phyloP scores from a whole-genome alignment of 2,888 invertebrate genomes.

The Dynastes maya region DNA sequence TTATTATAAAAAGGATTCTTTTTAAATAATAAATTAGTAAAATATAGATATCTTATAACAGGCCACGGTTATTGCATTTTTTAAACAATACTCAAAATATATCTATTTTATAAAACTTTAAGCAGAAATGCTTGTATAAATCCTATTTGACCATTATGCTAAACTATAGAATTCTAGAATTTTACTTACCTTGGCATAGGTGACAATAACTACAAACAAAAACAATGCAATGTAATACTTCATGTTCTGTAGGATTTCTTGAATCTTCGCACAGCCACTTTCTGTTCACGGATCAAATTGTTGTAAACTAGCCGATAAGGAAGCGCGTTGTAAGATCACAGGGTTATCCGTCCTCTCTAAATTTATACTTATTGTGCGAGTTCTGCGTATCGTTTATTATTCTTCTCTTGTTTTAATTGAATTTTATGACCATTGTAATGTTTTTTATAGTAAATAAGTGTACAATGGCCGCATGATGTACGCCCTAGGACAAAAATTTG shows the following conservation, averaged over 20 bases:
- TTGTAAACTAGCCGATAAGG: constrained; percentile 39
- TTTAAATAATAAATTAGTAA: no score
- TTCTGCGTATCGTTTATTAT: constrained; percentile 26
- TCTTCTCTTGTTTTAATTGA: constrained; percentile 15
- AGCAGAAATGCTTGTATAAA: no score
- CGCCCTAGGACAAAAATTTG: no score
- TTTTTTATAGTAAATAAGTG: not conserved
- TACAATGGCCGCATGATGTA: no score
- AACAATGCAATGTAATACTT: constrained; percentile 41
- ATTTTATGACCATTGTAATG: not conserved
- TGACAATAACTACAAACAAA: constrained; percentile 31
- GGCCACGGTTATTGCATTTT: no score
- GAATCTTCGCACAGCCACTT: constrained; percentile 18
- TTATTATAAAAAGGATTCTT: no score
- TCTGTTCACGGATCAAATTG: constrained; percentile 25
- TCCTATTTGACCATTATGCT: no score
- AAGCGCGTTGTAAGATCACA: constrained; percentile 38
- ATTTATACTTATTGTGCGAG: constrained; percentile 40
- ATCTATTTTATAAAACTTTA: no score
- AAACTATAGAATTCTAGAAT: not conserved
- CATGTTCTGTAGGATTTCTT: constrained; percentile 32
- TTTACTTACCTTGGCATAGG: constrained; percentile 37
- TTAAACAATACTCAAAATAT: no score
- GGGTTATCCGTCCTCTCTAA: constrained; percentile 41
- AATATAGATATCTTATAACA: no score